Conservation (phyloP, 2,797 vertebrate genomes). For the Percopsis omiscomaycus region DNA sequence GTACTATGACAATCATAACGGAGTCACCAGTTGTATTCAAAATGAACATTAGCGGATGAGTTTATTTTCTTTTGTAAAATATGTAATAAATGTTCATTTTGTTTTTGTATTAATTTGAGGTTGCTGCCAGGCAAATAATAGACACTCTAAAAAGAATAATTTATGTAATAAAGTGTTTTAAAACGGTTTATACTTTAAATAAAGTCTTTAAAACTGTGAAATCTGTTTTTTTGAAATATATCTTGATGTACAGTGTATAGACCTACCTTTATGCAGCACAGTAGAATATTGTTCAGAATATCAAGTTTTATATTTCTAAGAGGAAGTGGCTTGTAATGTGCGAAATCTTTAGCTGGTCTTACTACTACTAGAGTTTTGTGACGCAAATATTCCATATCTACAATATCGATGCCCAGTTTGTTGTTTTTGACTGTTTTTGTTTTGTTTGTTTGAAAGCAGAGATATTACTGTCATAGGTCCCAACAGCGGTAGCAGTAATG, state of each 20-base stretch:
- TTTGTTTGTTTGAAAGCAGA: conserved; percentile 68
- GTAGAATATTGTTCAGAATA: conserved; percentile 89
- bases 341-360: conserved; percentile 86
- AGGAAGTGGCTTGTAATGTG: conserved; percentile 88
- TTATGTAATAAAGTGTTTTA: conserved; percentile 99
- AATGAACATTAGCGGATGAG: conserved; percentile 90
- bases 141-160: conserved; percentile 96
- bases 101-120: conserved; percentile 98
- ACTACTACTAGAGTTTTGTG: conserved; percentile 83
- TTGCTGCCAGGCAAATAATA: conserved; percentile 98
- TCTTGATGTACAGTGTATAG: conserved; percentile 89
- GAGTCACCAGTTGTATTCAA: conserved; percentile 90
- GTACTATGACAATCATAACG: conserved; percentile 99
- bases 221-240: conserved; percentile 87
- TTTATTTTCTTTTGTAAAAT: conserved; percentile 95
- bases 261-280: conserved; percentile 87
- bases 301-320: conserved; percentile 89
- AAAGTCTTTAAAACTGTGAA: conserved; percentile 99
- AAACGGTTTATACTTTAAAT: conserved; percentile 99
- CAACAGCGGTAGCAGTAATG: conserved; percentile 80
- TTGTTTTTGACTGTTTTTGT: conserved; percentile 70
- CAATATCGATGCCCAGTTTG: conserved; percentile 77
- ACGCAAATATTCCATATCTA: conserved; percentile 82
- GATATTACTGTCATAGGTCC: conserved; percentile 80
- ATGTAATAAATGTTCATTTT: conserved; percentile 98